These are phyloP conservation scores for Acipenser transmontanus DNA, from an alignment of 2,797 vertebrate genomes.

Conservation along the genomic window DNA sequence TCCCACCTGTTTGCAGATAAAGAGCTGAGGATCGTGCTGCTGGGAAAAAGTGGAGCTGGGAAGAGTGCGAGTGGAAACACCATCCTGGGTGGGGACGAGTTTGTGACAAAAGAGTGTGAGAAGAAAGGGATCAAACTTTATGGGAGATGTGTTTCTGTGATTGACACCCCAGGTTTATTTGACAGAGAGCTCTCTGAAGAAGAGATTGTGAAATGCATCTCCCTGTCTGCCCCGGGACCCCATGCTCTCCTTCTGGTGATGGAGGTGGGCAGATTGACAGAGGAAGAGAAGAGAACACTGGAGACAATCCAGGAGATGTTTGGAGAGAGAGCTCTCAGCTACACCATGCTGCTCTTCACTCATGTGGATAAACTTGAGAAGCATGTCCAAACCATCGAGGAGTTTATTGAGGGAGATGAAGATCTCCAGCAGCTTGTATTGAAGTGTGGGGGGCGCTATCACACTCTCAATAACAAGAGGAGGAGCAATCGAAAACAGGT, in stretches of 20 bases:
- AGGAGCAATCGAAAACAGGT: conserved; percentile 24
- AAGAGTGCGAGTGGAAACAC: too few relatives aligned
- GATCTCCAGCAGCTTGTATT: conserved; percentile 55
- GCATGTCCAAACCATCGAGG: conserved; percentile 53
- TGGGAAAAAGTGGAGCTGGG: conserved; percentile 22
- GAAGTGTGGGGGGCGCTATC: conserved; percentile 51
- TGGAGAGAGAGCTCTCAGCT: conserved; percentile 53
- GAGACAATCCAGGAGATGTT: conserved; percentile 55
- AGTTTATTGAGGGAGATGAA: conserved; percentile 49
- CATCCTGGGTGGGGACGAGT: conserved; percentile 18
- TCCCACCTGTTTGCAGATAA: too few relatives aligned
- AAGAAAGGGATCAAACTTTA: conserved; percentile 22
- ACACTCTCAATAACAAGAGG: conserved; percentile 41
- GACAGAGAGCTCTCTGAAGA: conserved; percentile 23
- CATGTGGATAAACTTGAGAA: conserved; percentile 55
- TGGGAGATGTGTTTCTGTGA: conserved; percentile 23
- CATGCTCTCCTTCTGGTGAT: conserved; percentile 41
- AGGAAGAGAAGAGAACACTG: conserved; percentile 38
- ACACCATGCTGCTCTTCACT: conserved; percentile 56
- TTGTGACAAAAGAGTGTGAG: conserved; percentile 11
- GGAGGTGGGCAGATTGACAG: conserved; percentile 36
- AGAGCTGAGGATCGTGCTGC: conserved; percentile 23
- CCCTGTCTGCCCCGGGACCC: conserved; percentile 36
- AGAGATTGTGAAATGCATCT: conserved; percentile 31
- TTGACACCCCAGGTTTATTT: conserved; percentile 36